Evolutionary conservation across 2,888 invertebrate species (phyloP).

Genomic region (Athalia cordata): DNA sequence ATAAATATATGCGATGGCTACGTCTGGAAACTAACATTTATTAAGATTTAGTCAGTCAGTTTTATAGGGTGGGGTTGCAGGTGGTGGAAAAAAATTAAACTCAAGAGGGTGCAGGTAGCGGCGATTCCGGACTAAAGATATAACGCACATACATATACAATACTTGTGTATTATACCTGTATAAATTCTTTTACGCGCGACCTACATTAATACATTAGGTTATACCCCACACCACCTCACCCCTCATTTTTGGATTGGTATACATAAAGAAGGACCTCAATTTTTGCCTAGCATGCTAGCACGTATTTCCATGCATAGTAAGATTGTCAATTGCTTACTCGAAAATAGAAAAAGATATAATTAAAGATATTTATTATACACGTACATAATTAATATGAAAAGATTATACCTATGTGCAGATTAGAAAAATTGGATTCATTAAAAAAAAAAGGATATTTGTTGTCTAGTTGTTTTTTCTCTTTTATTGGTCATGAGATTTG

Average conservation of each 20-base stretch:
- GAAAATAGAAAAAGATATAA: neutral
- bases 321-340: neutral
- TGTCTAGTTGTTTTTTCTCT: no score
- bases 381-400: neutral
- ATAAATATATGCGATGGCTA: no score
- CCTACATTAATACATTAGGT: conserved; percentile 3
- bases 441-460: no score
- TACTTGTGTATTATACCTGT: neutral
- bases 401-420: no score
- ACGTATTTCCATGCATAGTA: no score
- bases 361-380: neutral
- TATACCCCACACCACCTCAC: neutral
- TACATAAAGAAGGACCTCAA: neutral
- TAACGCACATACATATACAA: neutral
- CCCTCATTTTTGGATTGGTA: neutral
- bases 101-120: no score
- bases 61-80: no score
- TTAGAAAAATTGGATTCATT: no score
- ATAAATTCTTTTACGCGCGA: conserved; percentile 5
- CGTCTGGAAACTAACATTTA: no score
- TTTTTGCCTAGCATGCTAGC: neutral
- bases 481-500: no score
- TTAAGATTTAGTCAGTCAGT: no score
- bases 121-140: neutral
- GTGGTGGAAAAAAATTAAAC: no score